Conservation (phyloP, 2,888 invertebrate genomes). For the Calameuta idolon region DNA sequence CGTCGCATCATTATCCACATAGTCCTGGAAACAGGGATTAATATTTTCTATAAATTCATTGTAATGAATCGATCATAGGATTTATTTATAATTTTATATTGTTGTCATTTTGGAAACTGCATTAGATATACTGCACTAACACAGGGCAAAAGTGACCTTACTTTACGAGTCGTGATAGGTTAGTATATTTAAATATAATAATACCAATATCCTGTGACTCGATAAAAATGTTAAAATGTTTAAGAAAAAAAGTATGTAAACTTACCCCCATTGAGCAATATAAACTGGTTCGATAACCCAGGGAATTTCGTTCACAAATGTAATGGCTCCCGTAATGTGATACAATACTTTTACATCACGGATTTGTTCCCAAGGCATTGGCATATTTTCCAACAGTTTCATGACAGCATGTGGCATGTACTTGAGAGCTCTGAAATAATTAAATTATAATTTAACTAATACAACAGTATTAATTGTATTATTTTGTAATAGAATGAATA, state of each 20-base stretch:
- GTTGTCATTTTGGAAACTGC: conserved; percentile 29
- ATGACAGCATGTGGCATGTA: conserved; percentile 99
- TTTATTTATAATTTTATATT: conserved; percentile 14
- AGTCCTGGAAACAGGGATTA: conserved; percentile 71
- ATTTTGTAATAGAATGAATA: neutral
- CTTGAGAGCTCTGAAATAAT: conserved; percentile 83
- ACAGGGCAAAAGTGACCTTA: conserved; percentile 26
- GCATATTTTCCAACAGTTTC: conserved; percentile 99
- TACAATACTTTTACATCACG: conserved; percentile 97
- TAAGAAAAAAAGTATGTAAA: neutral
- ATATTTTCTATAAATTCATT: neutral
- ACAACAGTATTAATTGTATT: conserved; percentile 15
- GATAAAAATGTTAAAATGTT: neutral
- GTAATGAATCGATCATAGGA: neutral
- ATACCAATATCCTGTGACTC: conserved; percentile 20
- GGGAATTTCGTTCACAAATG: conserved; percentile 99
- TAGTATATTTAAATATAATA: conserved; percentile 13
- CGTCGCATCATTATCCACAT: conserved; percentile 99
- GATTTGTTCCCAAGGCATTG: conserved; percentile 99
- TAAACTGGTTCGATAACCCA: conserved; percentile 99
- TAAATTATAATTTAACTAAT: conserved; percentile 25
- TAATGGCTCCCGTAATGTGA: conserved; percentile 99
- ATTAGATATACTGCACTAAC: conserved; percentile 20
- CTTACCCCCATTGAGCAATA: conserved; percentile 98
- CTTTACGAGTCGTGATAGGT: conserved; percentile 24